A percentile compares a stretch with the other conserved stretches of the same genome.
Evolutionary conservation across 2,888 invertebrate genomes (phyloP).

Genomic region (Nemotelus nigrinus): DNA sequence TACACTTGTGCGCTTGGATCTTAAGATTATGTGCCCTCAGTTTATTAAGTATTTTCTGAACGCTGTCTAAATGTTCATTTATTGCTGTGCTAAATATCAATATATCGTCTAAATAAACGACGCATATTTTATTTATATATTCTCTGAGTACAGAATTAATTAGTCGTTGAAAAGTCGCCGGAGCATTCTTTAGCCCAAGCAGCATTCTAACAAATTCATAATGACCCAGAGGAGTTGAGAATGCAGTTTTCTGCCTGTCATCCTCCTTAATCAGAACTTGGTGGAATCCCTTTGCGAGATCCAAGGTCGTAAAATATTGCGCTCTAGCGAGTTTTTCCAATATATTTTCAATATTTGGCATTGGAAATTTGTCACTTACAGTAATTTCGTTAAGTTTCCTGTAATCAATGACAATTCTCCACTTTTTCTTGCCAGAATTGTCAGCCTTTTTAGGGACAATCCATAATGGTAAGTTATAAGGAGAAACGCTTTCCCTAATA

Average conservation of each 20-base stretch:
- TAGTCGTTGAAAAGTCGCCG: slow-evolving; percentile 54
- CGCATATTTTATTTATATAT: slow-evolving; percentile 23
- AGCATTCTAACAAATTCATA: slow-evolving; percentile 13
- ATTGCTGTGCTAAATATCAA: slow-evolving; percentile 54
- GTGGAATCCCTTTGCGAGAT: slow-evolving; percentile 50
- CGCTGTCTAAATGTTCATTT: slow-evolving; percentile 54
- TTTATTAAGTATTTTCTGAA: slow-evolving; percentile 52
- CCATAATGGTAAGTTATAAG: slow-evolving; percentile 51
- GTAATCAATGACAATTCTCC: slow-evolving; percentile 51
- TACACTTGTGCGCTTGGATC: slow-evolving; percentile 54
- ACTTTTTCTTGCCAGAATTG: slow-evolving; percentile 50
- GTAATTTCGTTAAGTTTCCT: slow-evolving; percentile 50
- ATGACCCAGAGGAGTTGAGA: slow-evolving; percentile 3
- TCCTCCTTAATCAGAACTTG: slow-evolving; percentile 47
- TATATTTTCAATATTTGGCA: slow-evolving; percentile 50
- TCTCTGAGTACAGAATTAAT: slow-evolving; percentile 48
- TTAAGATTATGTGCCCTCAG: slow-evolving; percentile 52
- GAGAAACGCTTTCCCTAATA: slow-evolving; percentile 47
- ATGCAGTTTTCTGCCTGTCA: slow-evolving; percentile 50
- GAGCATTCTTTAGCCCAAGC: slow-evolving; percentile 22
- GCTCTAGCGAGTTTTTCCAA: slow-evolving; percentile 50
- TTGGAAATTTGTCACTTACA: slow-evolving; percentile 49
- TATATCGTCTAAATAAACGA: slow-evolving; percentile 53
- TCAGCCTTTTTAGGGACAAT: slow-evolving; percentile 50
- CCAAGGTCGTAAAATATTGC: slow-evolving; percentile 49